These are phyloP conservation scores for Macropodus opercularis DNA, from an alignment of 2,797 vertebrate genomes.

Conservation along the genomic window DNA sequence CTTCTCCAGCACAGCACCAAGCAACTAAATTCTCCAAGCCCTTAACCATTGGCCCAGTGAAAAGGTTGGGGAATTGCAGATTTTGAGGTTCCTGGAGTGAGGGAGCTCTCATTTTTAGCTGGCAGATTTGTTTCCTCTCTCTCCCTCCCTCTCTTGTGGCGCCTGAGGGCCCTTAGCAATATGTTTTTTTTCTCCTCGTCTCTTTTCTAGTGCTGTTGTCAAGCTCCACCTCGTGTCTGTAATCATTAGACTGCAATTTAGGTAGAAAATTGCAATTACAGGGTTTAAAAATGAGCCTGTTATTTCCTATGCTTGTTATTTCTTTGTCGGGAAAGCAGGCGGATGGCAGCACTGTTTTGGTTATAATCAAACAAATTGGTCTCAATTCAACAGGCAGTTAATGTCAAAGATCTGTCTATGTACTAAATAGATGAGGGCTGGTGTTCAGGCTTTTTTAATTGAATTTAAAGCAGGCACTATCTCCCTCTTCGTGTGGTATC, in stretches of 20 bases:
- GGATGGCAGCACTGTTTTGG: constrained; percentile 46
- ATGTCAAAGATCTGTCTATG: constrained; percentile 45
- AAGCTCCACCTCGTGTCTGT: constrained; percentile 61
- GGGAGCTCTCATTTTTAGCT: constrained; percentile 35
- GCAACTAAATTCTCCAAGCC: constrained; percentile 48
- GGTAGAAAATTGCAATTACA: constrained; percentile 74
- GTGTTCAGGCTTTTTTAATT: not conserved
- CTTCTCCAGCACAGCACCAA: constrained; percentile 28
- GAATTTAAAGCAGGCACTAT: not conserved
- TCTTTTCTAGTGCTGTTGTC: constrained; percentile 56
- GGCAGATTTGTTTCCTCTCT: constrained; percentile 19
- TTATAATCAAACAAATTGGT: constrained; percentile 63
- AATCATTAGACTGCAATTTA: constrained; percentile 74
- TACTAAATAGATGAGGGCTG: not conserved
- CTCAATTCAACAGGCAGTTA: constrained; percentile 50
- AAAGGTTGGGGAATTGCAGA: constrained; percentile 58
- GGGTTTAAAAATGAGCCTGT: constrained; percentile 45
- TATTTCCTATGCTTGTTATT: constrained; percentile 65
- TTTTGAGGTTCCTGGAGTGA: constrained; percentile 47
- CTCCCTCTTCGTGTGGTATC: constrained; percentile 10
- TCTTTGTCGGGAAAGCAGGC: constrained; percentile 47
- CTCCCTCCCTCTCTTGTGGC: constrained; percentile 5
- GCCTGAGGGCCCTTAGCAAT: constrained; percentile 34
- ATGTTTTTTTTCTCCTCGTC: constrained; percentile 14
- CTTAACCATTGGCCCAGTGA: constrained; percentile 39